Percentiles rank a stretch among this genome's conserved stretches.
Conservation (phyloP, 2,797 vertebrate genomes). For the Aldrovandia affinis region DNA sequence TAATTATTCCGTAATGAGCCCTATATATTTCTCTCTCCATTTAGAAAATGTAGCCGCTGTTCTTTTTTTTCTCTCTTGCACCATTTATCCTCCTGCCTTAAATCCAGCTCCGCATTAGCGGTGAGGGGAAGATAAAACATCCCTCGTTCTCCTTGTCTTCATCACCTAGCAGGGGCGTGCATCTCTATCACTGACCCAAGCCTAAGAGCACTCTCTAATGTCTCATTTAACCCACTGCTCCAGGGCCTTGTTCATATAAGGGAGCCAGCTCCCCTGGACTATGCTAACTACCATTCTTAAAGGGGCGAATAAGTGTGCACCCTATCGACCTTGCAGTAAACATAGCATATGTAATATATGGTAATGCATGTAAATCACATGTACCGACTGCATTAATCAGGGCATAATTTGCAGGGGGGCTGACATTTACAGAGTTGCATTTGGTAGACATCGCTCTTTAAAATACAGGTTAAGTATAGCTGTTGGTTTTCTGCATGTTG, state of each 20-base stretch:
- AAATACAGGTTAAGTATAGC: background rate
- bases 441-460: background rate
- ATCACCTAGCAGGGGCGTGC: background rate
- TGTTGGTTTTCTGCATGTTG: background rate
- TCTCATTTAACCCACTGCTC: background rate
- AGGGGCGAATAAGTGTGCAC: background rate
- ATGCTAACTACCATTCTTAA: background rate
- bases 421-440: background rate
- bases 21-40: conserved; percentile 48
- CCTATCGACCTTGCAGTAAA: conserved; percentile 60
- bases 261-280: background rate
- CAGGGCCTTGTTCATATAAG: background rate
- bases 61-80: background rate
- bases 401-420: conserved; percentile 43
- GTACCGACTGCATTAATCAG: conserved; percentile 65
- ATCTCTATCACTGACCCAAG: conserved; percentile 4
- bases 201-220: background rate
- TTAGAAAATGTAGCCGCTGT: conserved; percentile 27
- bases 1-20: conserved; percentile 56
- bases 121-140: conserved; percentile 22
- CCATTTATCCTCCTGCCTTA: conserved; percentile 9
- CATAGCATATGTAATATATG: conserved; percentile 61
- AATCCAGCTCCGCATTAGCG: conserved; percentile 23
- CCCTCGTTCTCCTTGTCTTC: background rate
- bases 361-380: conserved; percentile 70